Evolutionary conservation across 2,888 invertebrate species (phyloP), one percentile per base, ranked within the genome.

Genomic region (Cerceris rybyensis): DNA sequence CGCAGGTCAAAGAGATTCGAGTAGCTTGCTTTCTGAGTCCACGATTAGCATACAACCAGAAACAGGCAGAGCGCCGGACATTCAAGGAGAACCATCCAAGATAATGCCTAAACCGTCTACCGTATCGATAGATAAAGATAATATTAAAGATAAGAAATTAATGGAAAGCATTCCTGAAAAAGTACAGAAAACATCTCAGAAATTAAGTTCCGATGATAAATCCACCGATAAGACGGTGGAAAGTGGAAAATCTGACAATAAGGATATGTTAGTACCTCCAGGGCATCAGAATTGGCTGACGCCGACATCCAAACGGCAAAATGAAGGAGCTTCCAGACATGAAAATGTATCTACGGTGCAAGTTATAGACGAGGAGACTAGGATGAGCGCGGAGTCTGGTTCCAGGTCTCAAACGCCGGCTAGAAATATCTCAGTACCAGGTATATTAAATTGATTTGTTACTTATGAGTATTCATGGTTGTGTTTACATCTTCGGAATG

Each of bases 291-390:
- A 92, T 69, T 92, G 92, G 92, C 78, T 92, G 9, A 88, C 92
- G 0, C 92, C 92, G 11, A 80, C 88, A 7, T 88, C 90, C 0
- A 91, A 89, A 65, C 89, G 88, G 74, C 78, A 84, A 43, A 77
- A 81, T n/a, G 89, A 88, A 42, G 28, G 75, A 13, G 57, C 80
- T 5, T 52, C 79, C 6, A 88, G 86, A 63, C 84, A 80, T 39
- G 90, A 90, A 72, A 83, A 84, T 50, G 87, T 92, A n/a, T 91
- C 91, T 13, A 89, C 91, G 1, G 90, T 93, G 1, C 93, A 93
- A 78, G 93, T 93, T 39, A 93, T 93, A 75, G 94, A 94, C 75
- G 94, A 94, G 83, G 94, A 94, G 82, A 94, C 94, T 0, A 88
- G 94, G 75, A 94, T 94, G 94, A 94, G 94, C 83, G 93, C 93